Conservation (phyloP, 2,113 vertebrate species). For the Hystrix brachyura region DNA sequence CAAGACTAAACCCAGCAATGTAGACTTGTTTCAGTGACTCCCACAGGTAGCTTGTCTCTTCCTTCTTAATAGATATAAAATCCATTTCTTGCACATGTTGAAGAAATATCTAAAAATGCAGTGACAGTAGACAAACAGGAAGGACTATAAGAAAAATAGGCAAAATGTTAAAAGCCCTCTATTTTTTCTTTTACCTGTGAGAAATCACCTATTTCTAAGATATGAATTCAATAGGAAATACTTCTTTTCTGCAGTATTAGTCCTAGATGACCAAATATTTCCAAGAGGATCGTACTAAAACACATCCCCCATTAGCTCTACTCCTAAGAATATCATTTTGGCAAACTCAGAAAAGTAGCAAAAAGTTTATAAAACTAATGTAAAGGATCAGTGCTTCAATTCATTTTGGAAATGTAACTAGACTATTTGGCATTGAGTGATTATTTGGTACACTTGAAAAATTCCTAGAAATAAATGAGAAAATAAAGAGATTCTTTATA, state of each 20-base stretch:
- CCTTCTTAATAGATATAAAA: neutral
- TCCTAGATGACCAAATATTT: constrained; percentile 23
- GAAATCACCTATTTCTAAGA: neutral
- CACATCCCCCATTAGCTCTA: neutral
- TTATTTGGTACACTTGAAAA: constrained; percentile 48
- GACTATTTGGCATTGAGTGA: neutral
- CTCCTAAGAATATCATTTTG: neutral
- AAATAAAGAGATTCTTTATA: neutral
- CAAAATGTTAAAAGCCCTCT: neutral
- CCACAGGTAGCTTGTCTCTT: too few species aligned
- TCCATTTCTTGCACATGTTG: neutral
- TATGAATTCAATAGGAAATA: constrained; percentile 31
- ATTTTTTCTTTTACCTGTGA: neutral
- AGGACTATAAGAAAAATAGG: neutral
- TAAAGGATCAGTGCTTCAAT: neutral
- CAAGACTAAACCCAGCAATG: neutral
- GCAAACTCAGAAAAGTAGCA: constrained; percentile 17
- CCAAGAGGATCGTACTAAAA: neutral
- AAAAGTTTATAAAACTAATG: constrained; percentile 43
- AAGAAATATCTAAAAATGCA: neutral
- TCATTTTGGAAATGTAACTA: constrained; percentile 43
- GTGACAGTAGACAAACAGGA: neutral
- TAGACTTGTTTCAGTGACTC: neutral
- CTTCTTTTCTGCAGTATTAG: neutral
- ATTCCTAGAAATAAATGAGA: neutral